Evolutionary conservation across 2,888 invertebrate species (phyloP), one percentile per base, ranked within the genome.

Genomic region (Eupeodes latifasciatus): DNA sequence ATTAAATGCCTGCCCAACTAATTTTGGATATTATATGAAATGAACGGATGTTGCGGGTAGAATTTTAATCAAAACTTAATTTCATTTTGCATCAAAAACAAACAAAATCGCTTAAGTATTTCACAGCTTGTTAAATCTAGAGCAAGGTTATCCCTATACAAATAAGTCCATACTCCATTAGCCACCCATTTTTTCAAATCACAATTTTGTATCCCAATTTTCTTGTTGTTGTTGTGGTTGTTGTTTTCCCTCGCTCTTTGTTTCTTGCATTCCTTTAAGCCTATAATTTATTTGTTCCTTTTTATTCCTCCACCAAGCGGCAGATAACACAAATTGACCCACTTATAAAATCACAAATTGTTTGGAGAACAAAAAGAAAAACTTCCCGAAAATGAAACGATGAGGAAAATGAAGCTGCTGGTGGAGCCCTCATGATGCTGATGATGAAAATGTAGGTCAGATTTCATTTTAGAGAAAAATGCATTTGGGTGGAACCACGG

Each of bases 271-370:
- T 55, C 19, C 40, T 49, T 34, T 19, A 40, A 71, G 27, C 19
- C 27, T 27, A 27, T 27, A 49, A 49, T 66, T 66, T 14, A 4
- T 27, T 49, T 49, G 27, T 47, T 47, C 10, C n/a, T 7, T 40
- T 40, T 5, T 1, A 12, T 40, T 40, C 53, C 27, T 27, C 27
- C 27, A 27, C 27, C 53, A 55, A 71, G 14, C 53, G 55, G 16
- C 12, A 14, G 40, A 27, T 27, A 27, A 27, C 40, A 55, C 55
- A 44, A 71, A 55, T 71, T 55, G 55, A 71, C 53, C 71, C 53
- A 71, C 71, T 71, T 71, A 55, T 40, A 40, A 40, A 71, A 40
- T 40, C 71, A 55, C 71, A 71, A 55, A 71, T 71, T 71, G 55
- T 71, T 55, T 55, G 55, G 55, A 55, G 71, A 67, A 69, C 53